Percentiles rank a stretch among this genome's conserved stretches.
phyloP scores from a whole-genome alignment of 2,888 invertebrate species.

The Ophion ellenae region DNA sequence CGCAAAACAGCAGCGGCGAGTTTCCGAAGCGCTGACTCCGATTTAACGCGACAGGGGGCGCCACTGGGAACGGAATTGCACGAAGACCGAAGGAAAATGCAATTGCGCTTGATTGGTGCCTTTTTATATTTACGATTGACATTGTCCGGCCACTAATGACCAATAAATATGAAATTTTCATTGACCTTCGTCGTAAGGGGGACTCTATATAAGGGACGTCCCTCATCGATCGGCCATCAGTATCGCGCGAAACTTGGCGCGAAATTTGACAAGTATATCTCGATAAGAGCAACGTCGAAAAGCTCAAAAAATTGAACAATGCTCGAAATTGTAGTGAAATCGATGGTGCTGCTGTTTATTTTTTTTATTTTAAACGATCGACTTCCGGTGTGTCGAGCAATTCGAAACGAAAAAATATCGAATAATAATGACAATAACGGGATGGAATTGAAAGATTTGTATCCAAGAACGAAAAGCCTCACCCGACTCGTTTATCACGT shows the following conservation, averaged over 20 bases:
- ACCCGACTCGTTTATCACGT: constrained; percentile 87
- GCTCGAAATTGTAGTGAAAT: background rate
- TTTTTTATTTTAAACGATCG: constrained; percentile 15
- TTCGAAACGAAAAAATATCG: background rate
- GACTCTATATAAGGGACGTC: constrained; percentile 48
- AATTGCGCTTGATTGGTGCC: constrained; percentile 1
- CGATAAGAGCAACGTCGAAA: background rate
- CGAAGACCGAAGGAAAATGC: constrained; percentile 14
- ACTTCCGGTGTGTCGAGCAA: constrained; percentile 2
- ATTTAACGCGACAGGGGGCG: background rate
- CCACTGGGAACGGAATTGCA: background rate
- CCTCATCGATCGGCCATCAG: constrained; percentile 49
- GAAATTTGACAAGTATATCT: constrained; percentile 34
- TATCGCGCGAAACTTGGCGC: constrained; percentile 23
- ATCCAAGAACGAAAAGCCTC: constrained; percentile 77
- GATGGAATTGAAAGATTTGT: constrained; percentile 10
- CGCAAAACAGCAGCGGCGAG: background rate
- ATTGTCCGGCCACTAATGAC: constrained; percentile 56
- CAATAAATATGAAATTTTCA: constrained; percentile 68
- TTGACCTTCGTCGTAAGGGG: constrained; percentile 40
- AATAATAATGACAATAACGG: constrained; percentile 6
- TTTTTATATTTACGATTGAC: constrained; percentile 57
- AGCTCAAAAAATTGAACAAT: background rate
- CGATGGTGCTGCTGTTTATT: constrained; percentile 14
- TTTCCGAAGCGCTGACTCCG: background rate